Evolutionary conservation across 35 echinoderm and acorn worm genomes (phyloP).

Genomic region (Acanthaster planci): DNA sequence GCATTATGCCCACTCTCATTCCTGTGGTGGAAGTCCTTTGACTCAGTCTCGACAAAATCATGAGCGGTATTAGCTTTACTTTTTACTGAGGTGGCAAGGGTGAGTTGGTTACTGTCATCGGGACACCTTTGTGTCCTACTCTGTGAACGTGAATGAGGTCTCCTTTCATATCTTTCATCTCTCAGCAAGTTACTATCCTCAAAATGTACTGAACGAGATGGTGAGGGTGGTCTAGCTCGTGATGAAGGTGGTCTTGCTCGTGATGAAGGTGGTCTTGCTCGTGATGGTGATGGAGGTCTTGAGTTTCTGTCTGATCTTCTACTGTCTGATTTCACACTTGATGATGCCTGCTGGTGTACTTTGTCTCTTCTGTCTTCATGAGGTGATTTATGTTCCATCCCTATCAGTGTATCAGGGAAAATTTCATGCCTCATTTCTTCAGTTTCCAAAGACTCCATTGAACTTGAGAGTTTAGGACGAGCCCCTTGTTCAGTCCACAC

Average conservation of each 20-base stretch:
- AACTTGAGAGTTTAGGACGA: conserved; percentile 76
- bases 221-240: conserved; percentile 51
- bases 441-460: conserved; percentile 78
- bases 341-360: neutral
- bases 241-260: neutral
- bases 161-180: neutral
- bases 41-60: neutral
- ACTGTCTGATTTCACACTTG: neutral
- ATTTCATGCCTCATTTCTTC: conserved; percentile 73
- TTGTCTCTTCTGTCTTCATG: neutral
- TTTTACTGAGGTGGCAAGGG: neutral
- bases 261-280: neutral
- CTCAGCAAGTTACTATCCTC: conserved; percentile 46
- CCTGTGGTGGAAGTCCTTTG: too few species aligned
- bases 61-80: neutral
- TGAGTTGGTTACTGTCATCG: neutral
- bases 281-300: neutral
- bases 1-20: neutral
- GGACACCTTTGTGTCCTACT: neutral
- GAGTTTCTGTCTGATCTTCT: neutral
- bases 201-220: conserved; percentile 80
- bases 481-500: conserved; percentile 85
- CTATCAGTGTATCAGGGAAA: conserved; percentile 76
- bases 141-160: neutral
- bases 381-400: conserved; percentile 35